Evolutionary conservation across 2,113 vertebrate genomes (phyloP).

Genomic region (Pipa parva): DNA sequence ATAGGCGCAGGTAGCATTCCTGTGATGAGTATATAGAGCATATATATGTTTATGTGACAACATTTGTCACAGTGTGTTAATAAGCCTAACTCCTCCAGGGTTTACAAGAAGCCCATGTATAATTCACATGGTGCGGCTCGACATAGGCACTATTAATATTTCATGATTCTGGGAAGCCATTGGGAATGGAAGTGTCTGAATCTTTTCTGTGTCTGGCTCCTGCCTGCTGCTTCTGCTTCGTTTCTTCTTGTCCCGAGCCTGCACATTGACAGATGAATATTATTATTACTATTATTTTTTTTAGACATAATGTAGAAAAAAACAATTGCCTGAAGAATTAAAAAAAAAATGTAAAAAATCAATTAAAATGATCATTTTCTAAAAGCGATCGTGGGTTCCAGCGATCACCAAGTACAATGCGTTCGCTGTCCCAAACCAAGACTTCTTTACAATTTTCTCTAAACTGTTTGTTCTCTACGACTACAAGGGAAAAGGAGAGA

Average conservation of each 20-base stretch:
- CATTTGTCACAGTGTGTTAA: neutral
- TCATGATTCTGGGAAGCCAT: slow-evolving; percentile 12
- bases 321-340: neutral
- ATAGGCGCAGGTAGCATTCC: too few species aligned
- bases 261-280: too few species aligned
- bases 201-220: slow-evolving; percentile 18
- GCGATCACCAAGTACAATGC: too few species aligned
- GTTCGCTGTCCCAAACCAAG: too few species aligned
- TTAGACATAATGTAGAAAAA: too few species aligned
- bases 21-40: neutral
- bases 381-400: too few species aligned
- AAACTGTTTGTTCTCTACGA: too few species aligned
- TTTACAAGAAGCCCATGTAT: slow-evolving; percentile 14
- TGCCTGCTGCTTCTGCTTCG: neutral
- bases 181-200: slow-evolving; percentile 6
- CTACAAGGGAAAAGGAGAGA: too few species aligned
- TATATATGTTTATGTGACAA: neutral
- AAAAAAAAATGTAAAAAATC: neutral
- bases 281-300: too few species aligned
- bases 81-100: neutral
- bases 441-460: too few species aligned
- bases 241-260: too few species aligned
- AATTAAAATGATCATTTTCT: too few species aligned
- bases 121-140: slow-evolving; percentile 36
- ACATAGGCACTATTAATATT: slow-evolving; percentile 37